These are phyloP conservation scores for Caenorhabditis imperialis DNA, from an alignment of 2,888 invertebrate species.

Conservation along the genomic window DNA sequence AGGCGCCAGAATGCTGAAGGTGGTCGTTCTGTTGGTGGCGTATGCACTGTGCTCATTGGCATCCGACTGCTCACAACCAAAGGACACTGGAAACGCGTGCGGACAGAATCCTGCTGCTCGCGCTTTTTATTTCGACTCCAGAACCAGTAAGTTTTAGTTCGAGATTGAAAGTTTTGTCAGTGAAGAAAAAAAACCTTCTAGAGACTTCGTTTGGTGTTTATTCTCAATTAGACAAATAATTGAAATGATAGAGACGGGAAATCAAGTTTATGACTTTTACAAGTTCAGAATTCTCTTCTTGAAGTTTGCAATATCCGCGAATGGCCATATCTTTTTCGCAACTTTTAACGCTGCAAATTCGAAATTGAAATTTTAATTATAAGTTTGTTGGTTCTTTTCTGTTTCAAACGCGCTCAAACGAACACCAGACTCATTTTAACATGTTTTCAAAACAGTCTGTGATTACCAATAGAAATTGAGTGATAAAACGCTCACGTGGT, in stretches of 20 bases:
- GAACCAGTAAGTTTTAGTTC: conserved; percentile 57
- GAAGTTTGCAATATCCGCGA: conserved; percentile 55
- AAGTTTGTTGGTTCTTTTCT: background rate
- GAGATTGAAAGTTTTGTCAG: background rate
- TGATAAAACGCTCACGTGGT: conserved; percentile 38
- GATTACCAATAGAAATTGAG: no score
- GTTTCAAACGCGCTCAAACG: background rate
- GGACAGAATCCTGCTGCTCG: conserved; percentile 31
- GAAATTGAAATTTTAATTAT: background rate
- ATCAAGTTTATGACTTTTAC: no score
- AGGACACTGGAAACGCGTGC: conserved; percentile 61
- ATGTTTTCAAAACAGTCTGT: no score
- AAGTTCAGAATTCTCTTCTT: conserved; percentile 63
- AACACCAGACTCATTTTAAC: no score
- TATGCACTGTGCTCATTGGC: background rate
- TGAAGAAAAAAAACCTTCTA: no score
- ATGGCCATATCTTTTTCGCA: conserved; percentile 68
- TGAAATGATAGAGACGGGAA: conserved; percentile 1
- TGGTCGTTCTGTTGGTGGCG: conserved; percentile 1
- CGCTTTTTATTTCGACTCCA: conserved; percentile 68
- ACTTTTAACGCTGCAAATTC: conserved; percentile 21
- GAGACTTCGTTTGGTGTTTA: no score
- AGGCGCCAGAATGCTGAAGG: conserved; percentile 19
- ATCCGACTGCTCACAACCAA: conserved; percentile 59
- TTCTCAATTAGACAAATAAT: no score